A percentile compares a stretch with the other conserved stretches of the same genome.
Conservation (phyloP, 2,888 invertebrate genomes). For the Saturnia japonica region DNA sequence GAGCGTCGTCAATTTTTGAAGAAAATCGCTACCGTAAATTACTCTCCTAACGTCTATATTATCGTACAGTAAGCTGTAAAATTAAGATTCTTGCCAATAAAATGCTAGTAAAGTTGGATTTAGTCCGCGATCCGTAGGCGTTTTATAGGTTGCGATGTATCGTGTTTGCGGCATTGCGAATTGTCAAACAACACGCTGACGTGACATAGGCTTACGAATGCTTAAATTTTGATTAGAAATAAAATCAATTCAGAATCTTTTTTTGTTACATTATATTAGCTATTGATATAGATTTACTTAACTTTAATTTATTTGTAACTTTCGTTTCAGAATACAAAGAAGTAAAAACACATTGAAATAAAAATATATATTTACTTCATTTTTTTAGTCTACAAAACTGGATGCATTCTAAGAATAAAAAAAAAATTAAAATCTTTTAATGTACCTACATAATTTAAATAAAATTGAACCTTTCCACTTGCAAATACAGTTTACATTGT, state of each 20-base stretch:
- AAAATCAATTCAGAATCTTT: background rate
- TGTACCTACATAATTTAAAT: too few species aligned
- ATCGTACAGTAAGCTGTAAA: constrained; percentile 45
- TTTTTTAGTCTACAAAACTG: too few species aligned
- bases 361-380: too few species aligned
- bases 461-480: too few species aligned
- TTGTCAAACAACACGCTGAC: constrained; percentile 15
- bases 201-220: constrained; percentile 1
- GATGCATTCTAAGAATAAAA: too few species aligned
- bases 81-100: constrained; percentile 54
- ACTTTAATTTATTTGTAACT: background rate
- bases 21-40: constrained; percentile 25
- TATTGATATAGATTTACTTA: background rate
- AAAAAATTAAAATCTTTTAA: background rate
- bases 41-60: constrained; percentile 44
- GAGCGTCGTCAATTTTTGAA: background rate
- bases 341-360: background rate
- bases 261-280: background rate
- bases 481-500: too few species aligned
- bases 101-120: constrained; percentile 46
- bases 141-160: constrained; percentile 35
- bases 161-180: constrained; percentile 14
- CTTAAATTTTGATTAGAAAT: constrained; percentile 3
- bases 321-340: background rate
- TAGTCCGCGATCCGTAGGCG: constrained; percentile 39